Evolutionary conservation across 2,797 vertebrate genomes (phyloP), one percentile per base, ranked within the genome.

Genomic region (Pipistrellus nathusii): DNA sequence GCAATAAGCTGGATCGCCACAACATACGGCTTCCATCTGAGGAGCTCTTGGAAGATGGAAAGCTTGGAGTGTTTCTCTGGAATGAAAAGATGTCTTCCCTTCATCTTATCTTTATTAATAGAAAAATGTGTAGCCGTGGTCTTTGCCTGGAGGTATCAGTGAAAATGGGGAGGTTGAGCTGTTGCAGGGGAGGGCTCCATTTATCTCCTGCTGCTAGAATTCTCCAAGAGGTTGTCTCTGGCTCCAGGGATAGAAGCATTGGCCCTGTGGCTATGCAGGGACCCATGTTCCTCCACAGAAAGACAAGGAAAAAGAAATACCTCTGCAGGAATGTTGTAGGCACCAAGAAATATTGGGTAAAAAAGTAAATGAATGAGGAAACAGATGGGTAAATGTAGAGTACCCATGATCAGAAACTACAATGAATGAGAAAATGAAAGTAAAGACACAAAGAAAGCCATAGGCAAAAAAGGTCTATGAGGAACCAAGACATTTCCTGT

Each of bases 361-460:
- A 80, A 77, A 10, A 69, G 18, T 38, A 53, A 91, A 35, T 13
- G 32, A 71, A 71, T n/a, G 81, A 85, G 18, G 8, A 38, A 57
- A 41, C 10, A 46, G 59, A 30, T 10, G 38, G 57, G n/a, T 55
- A 32, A 46, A 21, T n/a, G 30, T 69, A 84, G 62, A 71, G n/a
- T 51, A 64, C 38, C 55, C n/a, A n/a, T 59, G 51, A 62, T 82
- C 72, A 90, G 27, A 83, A 69, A 88, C 51, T 69, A 68, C 30
- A 35, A 21, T 55, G 14, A 69, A 75, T 10, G 21, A 88, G 62
- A 94, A 93, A 93, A 64, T 3, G 78, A 91, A 94, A 88, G 25
- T 13, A 6, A 59, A 59, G 57, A 59, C 57, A 59, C 57, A 25
- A 59, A 59, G 57, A 59, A 27, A 27, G 57, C 57, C 27, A 59